Evolutionary conservation across 2,888 invertebrate species (phyloP).

Genomic region (Glomeris marginata): DNA sequence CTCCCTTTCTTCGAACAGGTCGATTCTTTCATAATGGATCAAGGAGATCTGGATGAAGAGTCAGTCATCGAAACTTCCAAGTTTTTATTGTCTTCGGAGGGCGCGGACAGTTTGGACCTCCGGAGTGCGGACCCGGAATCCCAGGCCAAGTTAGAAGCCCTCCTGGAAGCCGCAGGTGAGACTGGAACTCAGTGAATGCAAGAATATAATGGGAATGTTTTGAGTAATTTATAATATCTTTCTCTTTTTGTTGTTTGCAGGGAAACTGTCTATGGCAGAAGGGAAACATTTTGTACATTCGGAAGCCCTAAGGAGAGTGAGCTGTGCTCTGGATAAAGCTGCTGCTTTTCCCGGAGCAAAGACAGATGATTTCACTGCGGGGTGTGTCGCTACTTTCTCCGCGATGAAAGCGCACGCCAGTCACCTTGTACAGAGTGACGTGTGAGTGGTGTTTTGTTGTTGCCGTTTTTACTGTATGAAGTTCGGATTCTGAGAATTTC

Average conservation of each 20-base stretch:
- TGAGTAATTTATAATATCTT: not conserved
- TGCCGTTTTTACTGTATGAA: no score
- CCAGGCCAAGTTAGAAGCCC: slow-evolving; percentile 76
- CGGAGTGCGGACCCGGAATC: slow-evolving; percentile 50
- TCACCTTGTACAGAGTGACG: slow-evolving; percentile 36
- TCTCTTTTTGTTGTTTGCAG: slow-evolving; percentile 34
- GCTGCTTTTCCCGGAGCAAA: slow-evolving; percentile 70
- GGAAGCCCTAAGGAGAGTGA: slow-evolving; percentile 69
- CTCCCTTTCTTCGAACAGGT: slow-evolving; percentile 38
- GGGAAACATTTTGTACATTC: slow-evolving; percentile 59
- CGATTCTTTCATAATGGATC: slow-evolving; percentile 54
- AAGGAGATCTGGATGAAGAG: slow-evolving; percentile 47
- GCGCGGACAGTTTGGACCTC: slow-evolving; percentile 30
- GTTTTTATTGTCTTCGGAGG: slow-evolving; percentile 43
- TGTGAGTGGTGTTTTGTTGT: slow-evolving; percentile 13
- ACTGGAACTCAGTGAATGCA: slow-evolving; percentile 3
- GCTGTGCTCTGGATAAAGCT: slow-evolving; percentile 91
- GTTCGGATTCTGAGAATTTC: no score
- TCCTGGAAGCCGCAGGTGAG: slow-evolving; percentile 78
- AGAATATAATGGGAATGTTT: slow-evolving; percentile 1
- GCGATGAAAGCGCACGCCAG: slow-evolving; percentile 29
- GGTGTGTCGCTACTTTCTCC: no score
- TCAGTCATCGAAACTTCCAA: slow-evolving; percentile 45
- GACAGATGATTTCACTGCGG: no score
- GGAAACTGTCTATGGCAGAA: slow-evolving; percentile 52